Evolutionary conservation across 2,113 vertebrate species (phyloP), one percentile per base, ranked within the genome.

Genomic region (Scytalopus superciliaris): DNA sequence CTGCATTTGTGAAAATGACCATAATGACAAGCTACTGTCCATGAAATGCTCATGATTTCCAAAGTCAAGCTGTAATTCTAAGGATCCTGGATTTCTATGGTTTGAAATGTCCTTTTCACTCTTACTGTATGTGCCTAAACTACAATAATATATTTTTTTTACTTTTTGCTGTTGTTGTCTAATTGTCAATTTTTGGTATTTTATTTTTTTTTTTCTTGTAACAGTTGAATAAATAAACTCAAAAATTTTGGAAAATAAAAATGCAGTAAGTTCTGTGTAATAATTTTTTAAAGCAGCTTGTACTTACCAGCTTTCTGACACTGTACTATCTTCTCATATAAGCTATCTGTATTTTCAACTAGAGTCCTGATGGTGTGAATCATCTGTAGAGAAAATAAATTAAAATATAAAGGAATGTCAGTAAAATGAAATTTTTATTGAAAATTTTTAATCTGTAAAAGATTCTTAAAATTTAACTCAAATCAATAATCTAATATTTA

Each of bases 261-360:
- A 62, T 10, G 2, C 8, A 30, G 2, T 12, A 70, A 55, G 7
- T 19, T 69, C 9, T 59, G 23, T 45, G 28, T 4, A 89, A 24
- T 5, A 49, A 56, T 89, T 91, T 87, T 47, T 3, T 70, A 78
- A 72, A 78, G 39, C 22, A 88, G 19, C 17, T 44, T 86, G 44
- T 64, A 96, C 98, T 98, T 94, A 98, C 98, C 98, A 63, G 98
- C 97, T 98, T 98, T 99, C 97, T 99, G 99, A 82, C 98, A 99
- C 39, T 99, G 99, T 5, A 99, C 98, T 49, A 99, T 99, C 92
- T 98, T 98, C 66, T 99, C 99, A 75, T 99, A 99, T 14, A 99
- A 98, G 10, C 94, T 95, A 42, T 99, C 99, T 10, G 97, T 98
- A 97, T 97, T 99, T 97, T 99, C 99, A 33, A 98, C 96, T 72